Evolutionary conservation across 2,888 invertebrate genomes (phyloP), one percentile per base, ranked within the genome.

Genomic region (Diachrysia chrysitis): DNA sequence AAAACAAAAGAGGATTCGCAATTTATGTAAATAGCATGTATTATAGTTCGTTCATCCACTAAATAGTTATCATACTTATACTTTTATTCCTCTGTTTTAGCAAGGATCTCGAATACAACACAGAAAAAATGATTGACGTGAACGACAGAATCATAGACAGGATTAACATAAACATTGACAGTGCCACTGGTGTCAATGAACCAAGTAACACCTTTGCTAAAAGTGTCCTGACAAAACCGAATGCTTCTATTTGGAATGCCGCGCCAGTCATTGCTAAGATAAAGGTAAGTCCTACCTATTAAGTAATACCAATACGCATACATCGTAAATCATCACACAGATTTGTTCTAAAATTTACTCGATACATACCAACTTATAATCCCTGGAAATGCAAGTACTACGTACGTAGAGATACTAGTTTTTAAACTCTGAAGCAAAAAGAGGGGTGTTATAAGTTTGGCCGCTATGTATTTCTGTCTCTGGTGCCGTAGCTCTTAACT

Each of bases 101-200:
- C 67, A 78, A 88, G 71, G 89, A 91, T 48, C 73, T 83, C 63
- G 89, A 91, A 66, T 79, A 81, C 67, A 93, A 92, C 70, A 86
- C 80, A n/a, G 98, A 99, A 72, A 95, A 97, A 81, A 87, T 99
- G 14, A 94, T 97, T 29, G 98, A 98, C 83, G 96, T 97, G 16
- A 99, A 98, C 92, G 99, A 99, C 91, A 95, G 96, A 57, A 96
- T 98, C 69, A 92, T 99, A 58, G 99, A 99, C 87, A 96, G 97
- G 85, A 97, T 98, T 59, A 97, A 97, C 85, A 96, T 96, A 79
- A 95, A 96, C 85, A 95, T 98, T 79, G 98, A 98, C 87, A 96
- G 96, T 65, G 91, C 97, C 63, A 95, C 66, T 48, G 89, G 90
- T n/a, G 85, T 82, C 7, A 86, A 85, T 70, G 73, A 81, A 58